Conservation (phyloP, 1,140 invertebrate genomes). For the Pentalonia nigronervosa region DNA sequence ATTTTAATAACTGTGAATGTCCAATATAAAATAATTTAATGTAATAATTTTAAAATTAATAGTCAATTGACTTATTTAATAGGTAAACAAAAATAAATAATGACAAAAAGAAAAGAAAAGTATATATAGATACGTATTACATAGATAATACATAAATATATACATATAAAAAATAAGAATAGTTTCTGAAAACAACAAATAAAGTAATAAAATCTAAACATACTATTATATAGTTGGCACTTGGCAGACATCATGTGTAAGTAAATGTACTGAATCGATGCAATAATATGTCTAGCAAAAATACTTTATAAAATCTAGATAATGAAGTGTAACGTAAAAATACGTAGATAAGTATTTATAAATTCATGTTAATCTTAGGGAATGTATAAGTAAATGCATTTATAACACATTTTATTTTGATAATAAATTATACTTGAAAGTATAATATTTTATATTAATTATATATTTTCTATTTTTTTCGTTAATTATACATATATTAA, state of each 20-base stretch:
- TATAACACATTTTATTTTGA: neutral
- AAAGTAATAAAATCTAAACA: constrained; percentile 4
- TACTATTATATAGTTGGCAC: neutral
- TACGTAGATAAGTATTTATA: neutral
- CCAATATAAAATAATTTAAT: no score
- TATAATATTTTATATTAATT: constrained; percentile 12
- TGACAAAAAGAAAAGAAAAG: neutral
- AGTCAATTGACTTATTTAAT: neutral
- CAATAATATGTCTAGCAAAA: neutral
- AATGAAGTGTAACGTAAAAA: constrained; percentile 4
- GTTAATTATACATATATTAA: neutral
- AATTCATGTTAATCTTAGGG: neutral
- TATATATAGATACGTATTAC: neutral
- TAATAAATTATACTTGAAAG: neutral
- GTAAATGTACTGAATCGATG: constrained; percentile 35
- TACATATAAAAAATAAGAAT: neutral
- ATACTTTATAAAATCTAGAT: neutral
- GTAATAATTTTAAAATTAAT: neutral
- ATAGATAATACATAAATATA: neutral
- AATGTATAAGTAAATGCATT: neutral
- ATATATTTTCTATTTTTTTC: neutral
- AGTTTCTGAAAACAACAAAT: neutral
- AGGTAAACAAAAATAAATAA: neutral
- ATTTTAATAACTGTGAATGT: neutral
- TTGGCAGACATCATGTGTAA: neutral